Evolutionary conservation across 2,113 vertebrate genomes (phyloP).

Genomic region (Toxostoma redivivum): DNA sequence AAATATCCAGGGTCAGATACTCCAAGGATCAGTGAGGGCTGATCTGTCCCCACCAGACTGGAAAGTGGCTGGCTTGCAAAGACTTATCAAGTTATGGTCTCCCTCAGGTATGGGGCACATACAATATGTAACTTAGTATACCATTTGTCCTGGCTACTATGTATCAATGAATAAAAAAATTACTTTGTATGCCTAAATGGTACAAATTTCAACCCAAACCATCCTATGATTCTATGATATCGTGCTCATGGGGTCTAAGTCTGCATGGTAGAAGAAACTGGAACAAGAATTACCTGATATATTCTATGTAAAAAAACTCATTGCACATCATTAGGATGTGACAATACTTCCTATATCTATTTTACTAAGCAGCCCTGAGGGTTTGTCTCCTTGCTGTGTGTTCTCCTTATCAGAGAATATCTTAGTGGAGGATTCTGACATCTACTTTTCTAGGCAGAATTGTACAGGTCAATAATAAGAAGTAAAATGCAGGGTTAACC

Average conservation of each 20-base stretch:
- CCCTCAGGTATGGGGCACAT: background rate
- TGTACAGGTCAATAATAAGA: background rate
- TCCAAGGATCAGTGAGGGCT: background rate
- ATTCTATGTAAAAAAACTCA: background rate
- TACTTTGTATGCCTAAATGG: accelerated
- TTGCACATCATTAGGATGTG: no score
- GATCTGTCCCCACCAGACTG: background rate
- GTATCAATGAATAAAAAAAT: background rate
- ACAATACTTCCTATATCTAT: background rate
- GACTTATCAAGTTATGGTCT: background rate
- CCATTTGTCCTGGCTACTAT: background rate
- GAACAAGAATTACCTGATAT: background rate
- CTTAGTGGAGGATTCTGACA: background rate
- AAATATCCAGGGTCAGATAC: background rate
- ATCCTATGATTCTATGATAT: background rate
- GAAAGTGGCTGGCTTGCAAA: background rate
- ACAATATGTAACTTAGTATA: background rate
- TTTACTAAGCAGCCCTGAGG: background rate
- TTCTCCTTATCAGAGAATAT: background rate
- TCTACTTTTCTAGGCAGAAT: background rate
- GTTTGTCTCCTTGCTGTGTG: background rate
- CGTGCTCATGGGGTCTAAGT: accelerated
- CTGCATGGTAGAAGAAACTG: background rate
- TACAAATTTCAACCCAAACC: background rate
- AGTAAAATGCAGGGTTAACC: background rate